phyloP scores from a whole-genome alignment of 2,888 invertebrate genomes.

The Ceriagrion tenellum region DNA sequence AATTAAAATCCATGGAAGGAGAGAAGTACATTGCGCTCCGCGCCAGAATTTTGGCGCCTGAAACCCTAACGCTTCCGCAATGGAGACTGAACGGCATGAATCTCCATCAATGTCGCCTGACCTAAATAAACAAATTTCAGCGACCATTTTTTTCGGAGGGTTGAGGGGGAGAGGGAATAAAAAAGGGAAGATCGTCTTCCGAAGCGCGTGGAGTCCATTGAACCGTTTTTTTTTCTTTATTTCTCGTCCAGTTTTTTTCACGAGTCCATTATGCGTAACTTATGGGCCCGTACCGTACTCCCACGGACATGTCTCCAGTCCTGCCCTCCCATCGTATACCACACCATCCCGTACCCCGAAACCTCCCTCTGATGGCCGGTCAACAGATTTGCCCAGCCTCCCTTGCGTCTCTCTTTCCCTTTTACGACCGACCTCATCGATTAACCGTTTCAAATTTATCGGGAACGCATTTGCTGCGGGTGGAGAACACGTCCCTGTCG shows the following conservation, averaged over 20 bases:
- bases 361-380: constrained; percentile 7
- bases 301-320: not conserved
- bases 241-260: not conserved
- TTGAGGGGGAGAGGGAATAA: not conserved
- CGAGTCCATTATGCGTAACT: constrained; percentile 32
- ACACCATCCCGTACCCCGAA: not conserved
- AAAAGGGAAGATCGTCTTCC: not conserved
- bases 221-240: not conserved
- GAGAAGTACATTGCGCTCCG: not conserved
- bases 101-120: not conserved
- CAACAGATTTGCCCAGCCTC: constrained; percentile 13
- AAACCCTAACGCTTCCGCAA: not conserved
- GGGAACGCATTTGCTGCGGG: constrained; percentile 21
- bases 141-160: not conserved
- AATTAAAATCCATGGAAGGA: not conserved
- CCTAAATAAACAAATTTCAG: not conserved
- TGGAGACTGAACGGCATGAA: not conserved
- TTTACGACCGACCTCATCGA: not conserved
- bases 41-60: not conserved
- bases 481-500: not conserved
- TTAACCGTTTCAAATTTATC: constrained; percentile 23
- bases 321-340: not conserved
- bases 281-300: not conserved
- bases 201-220: not conserved
- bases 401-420: not conserved